Percentiles rank a stretch among this genome's conserved stretches.
Evolutionary conservation across 1,140 invertebrate genomes (phyloP).

Genomic region (Magallana gigas): DNA sequence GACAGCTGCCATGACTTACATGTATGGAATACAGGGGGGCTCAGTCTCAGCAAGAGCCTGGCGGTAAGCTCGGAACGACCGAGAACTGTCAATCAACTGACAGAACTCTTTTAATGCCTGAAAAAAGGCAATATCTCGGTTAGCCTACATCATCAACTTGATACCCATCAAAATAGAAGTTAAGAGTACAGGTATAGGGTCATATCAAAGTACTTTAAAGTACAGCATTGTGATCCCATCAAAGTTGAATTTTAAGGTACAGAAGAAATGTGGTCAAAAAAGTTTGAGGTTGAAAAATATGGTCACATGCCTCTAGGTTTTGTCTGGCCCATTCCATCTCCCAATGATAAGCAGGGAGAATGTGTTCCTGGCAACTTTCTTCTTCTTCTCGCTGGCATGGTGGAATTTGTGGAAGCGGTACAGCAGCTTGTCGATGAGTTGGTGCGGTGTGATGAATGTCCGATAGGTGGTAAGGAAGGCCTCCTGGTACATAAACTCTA

Average conservation of each 20-base stretch:
- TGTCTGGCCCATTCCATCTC: constrained; percentile 97
- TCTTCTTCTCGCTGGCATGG: constrained; percentile 80
- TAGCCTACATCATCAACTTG: too few relatives aligned
- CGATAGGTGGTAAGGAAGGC: constrained; percentile 98
- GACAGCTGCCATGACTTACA: constrained; percentile 84
- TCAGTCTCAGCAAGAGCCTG: constrained; percentile 94
- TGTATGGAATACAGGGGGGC: constrained; percentile 98
- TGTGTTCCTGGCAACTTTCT: constrained; percentile 89
- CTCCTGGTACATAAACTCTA: constrained; percentile 96
- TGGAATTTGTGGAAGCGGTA: constrained; percentile 92
- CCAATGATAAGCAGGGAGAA: constrained; percentile 94
- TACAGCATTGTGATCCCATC: too few relatives aligned
- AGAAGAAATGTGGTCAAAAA: too few relatives aligned
- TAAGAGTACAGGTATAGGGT: too few relatives aligned
- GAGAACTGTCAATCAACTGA: constrained; percentile 96
- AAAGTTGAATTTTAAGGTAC: too few relatives aligned
- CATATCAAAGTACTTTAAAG: too few relatives aligned
- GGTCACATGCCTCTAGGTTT: constrained; percentile 86
- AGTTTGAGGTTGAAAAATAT: too few relatives aligned
- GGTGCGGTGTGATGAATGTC: constrained; percentile 94
- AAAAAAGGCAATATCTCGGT: constrained; percentile 21
- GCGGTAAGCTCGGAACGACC: constrained; percentile 96
- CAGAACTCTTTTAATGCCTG: constrained; percentile 92
- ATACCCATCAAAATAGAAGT: too few relatives aligned
- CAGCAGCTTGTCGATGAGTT: constrained; percentile 92